phyloP scores from a whole-genome alignment of 2,113 vertebrate genomes.

The Emydura subglobosa region DNA sequence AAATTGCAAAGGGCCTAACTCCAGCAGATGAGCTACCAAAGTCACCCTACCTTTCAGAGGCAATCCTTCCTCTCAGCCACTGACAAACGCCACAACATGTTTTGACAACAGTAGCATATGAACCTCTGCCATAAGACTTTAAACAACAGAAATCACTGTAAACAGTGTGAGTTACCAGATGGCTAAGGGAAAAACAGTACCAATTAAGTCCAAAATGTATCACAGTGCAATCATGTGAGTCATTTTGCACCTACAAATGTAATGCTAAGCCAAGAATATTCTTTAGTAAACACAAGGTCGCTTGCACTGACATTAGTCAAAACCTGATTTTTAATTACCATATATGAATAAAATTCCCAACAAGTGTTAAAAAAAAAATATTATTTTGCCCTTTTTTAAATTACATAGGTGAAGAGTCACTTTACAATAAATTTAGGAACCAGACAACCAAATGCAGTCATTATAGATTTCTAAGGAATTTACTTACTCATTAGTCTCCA shows the following conservation, averaged over 20 bases:
- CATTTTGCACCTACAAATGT: constrained; percentile 63
- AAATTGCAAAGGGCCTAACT: not conserved
- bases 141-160: constrained; percentile 54
- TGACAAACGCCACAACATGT: not conserved
- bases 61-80: not conserved
- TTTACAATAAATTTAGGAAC: not conserved
- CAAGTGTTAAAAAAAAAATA: not conserved
- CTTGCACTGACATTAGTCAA: not conserved
- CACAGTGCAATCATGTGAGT: constrained; percentile 53
- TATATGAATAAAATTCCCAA: not conserved
- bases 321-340: not conserved
- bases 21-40: not conserved
- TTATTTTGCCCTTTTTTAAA: not conserved
- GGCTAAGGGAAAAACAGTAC: constrained; percentile 30
- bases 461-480: not conserved
- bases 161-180: constrained; percentile 36
- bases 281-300: constrained; percentile 38
- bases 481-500: not conserved
- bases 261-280: constrained; percentile 61
- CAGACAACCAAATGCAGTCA: not conserved
- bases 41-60: not conserved
- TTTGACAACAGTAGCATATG: not conserved
- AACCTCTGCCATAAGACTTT: constrained; percentile 15
- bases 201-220: constrained; percentile 73
- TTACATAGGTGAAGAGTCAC: not conserved